phyloP scores from a whole-genome alignment of 1,140 invertebrate species.

The Bombus haemorrhoidalis region DNA sequence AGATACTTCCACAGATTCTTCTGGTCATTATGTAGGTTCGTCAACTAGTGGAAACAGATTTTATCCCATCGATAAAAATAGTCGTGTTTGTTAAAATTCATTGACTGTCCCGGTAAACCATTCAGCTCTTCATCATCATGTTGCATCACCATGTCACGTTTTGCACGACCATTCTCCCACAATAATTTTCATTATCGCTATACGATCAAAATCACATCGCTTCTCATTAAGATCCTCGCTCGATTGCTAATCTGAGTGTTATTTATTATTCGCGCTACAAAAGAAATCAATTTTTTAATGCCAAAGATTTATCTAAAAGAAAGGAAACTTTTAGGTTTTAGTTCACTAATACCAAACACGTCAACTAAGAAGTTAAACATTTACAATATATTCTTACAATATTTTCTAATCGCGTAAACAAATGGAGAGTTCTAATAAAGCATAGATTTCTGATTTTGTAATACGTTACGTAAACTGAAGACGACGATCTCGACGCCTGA shows the following conservation, averaged over 20 bases:
- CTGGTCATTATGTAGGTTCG: background rate
- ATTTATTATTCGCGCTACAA: background rate
- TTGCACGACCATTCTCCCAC: background rate
- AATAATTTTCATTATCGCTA: background rate
- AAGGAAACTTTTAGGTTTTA: background rate
- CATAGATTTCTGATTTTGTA: background rate
- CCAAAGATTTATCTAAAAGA: background rate
- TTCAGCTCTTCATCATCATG: background rate
- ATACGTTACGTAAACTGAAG: background rate
- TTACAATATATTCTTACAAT: background rate
- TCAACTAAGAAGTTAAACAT: background rate
- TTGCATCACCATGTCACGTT: conserved; percentile 1
- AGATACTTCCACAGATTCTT: background rate
- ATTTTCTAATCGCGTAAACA: background rate
- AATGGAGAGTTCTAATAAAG: background rate
- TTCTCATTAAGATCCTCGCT: background rate
- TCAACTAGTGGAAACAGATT: no score
- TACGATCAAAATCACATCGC: background rate
- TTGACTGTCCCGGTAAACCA: background rate
- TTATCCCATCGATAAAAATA: conserved; percentile 15
- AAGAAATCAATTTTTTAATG: background rate
- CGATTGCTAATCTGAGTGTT: no score
- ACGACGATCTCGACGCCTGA: background rate
- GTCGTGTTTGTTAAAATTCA: conserved; percentile 11
- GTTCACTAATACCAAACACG: no score